Base-by-base conservation (phyloP, 2,113 vertebrate genomes). In the Ranitomeya variabilis region DNA sequence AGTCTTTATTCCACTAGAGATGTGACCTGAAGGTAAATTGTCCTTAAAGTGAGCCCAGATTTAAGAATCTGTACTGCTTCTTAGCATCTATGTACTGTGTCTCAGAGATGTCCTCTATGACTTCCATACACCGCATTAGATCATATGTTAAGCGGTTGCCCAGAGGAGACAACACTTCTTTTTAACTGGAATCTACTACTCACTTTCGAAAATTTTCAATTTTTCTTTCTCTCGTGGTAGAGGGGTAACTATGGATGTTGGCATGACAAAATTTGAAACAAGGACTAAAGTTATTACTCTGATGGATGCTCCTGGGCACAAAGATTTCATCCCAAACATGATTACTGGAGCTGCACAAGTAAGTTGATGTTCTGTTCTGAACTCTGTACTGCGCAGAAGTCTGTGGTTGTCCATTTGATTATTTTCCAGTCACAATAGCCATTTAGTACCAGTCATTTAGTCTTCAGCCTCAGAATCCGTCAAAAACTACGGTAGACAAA, bases 321-420 rank as follows among this genome's bases (percentile, higher is more conserved):
- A 95, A 93, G 98, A 99, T 92, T 99, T 99, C 93, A 99, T 99
- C 93, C 98, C 98, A 91, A 99, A 99, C 93, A 99, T 99, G 98
- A 99, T 99, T 92, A 99, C 97, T 66, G 98, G 98, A 93, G 98
- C 98, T 83, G 98, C 98, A 52, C 97, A 99, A 97, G 98, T 99
- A 97, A 80, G 81, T 76, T 54, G 19, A 51, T 10, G 23, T 80
- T 59, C 11, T 11, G 45, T 69, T 69, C n/a, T 69, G 4, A 10
- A 12, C 26, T 19, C 16, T 19, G 60, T 6, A 64, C 62, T 19
- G 62, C 19, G 4, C 62, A 19, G 19, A 64, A 19, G 4, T 21
- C 18, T 5, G 1, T 5, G 16, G 5, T 8, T 21, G 18, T 6
- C 18, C 16, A 19, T 64, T 64, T 3, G 15, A 15, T 74, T 15